Conservation (phyloP, 2,113 vertebrate genomes). For the Anhinga rufa region DNA sequence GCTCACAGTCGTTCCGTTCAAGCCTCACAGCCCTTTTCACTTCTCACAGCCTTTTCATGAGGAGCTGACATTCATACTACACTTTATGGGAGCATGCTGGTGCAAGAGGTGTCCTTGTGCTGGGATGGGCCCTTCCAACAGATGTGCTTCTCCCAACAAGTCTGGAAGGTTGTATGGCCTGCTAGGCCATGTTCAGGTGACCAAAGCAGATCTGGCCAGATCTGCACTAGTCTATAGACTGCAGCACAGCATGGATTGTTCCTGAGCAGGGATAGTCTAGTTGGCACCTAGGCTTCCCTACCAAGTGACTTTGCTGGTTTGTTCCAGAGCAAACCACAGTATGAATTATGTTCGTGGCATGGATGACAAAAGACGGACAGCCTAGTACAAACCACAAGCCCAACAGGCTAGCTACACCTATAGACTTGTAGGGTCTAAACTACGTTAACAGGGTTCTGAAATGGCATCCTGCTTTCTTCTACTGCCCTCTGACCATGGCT, state of each 20-base stretch:
- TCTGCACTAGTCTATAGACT: not conserved
- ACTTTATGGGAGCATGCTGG: not conserved
- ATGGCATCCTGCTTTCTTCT: not conserved
- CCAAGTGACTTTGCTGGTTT: not conserved
- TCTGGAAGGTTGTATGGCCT: not conserved
- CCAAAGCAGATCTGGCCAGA: not conserved
- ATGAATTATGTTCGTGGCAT: not conserved
- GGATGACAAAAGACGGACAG: not conserved
- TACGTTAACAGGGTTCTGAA: not conserved
- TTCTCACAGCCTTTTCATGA: not conserved
- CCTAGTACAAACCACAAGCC: not conserved
- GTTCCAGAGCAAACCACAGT: not conserved
- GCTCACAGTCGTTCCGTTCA: not conserved
- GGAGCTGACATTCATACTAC: not conserved
- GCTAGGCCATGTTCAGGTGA: not conserved
- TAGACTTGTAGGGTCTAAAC: not conserved
- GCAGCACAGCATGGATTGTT: not conserved
- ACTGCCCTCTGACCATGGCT: not conserved
- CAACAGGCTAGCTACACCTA: not conserved
- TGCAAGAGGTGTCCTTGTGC: not conserved
- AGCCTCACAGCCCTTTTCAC: not conserved
- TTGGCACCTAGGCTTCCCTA: not conserved
- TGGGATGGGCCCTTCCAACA: not conserved
- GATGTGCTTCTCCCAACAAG: fast-evolving
- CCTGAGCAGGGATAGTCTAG: not conserved